Evolutionary conservation across 2,797 vertebrate species (phyloP).

Genomic region (Cyprinodon diabolis): DNA sequence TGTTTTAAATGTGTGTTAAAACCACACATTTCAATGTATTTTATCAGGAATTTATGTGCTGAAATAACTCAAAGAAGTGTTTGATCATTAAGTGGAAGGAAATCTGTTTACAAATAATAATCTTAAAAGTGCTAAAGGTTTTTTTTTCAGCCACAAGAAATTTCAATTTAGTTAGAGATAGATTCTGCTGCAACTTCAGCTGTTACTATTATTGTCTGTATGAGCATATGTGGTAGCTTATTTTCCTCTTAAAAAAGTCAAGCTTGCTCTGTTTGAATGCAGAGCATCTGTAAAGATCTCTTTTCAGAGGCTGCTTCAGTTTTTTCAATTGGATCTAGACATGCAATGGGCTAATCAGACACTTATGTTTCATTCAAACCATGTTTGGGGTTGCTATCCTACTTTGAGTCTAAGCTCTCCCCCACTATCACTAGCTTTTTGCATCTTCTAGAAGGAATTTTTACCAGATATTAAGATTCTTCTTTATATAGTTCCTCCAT

Average conservation of each 20-base stretch:
- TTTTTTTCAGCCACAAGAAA: neutral
- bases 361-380: neutral
- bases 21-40: neutral
- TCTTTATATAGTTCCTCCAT: no score
- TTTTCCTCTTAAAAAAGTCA: neutral
- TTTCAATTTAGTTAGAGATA: no score
- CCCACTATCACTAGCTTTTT: neutral
- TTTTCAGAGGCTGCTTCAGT: neutral
- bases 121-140: neutral
- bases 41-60: neutral
- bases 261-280: neutral
- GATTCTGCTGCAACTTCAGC: neutral
- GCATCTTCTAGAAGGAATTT: neutral
- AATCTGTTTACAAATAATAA: neutral
- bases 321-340: neutral
- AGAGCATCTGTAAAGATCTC: neutral
- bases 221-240: neutral
- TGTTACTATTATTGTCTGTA: neutral
- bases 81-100: neutral
- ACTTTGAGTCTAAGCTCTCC: neutral
- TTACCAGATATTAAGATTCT: neutral
- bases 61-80: neutral
- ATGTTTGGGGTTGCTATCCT: neutral
- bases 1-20: neutral
- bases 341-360: neutral